Conservation (phyloP, 2,113 vertebrate genomes). For the Rhinolophus sinicus region DNA sequence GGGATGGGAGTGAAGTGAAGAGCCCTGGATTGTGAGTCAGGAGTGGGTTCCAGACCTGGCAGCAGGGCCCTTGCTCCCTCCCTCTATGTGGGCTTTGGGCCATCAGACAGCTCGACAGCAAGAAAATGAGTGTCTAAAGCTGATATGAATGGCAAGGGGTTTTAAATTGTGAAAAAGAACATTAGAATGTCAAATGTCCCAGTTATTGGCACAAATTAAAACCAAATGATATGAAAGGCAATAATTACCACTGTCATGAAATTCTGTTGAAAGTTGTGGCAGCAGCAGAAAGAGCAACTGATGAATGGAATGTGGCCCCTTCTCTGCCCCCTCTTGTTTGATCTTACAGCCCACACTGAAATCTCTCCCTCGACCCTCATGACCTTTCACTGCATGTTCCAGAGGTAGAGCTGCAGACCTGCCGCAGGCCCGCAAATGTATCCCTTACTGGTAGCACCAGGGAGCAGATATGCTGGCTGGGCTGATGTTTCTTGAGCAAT, state of each 20-base stretch:
- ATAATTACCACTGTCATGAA: conserved; percentile 12
- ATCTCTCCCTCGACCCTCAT: neutral
- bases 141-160: neutral
- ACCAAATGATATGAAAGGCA: neutral
- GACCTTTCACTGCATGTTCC: neutral
- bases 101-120: neutral
- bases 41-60: neutral
- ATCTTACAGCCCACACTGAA: neutral
- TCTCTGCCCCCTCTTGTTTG: neutral
- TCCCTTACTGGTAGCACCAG: neutral
- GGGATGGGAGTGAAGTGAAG: neutral
- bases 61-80: rapidly evolving
- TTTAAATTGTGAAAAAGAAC: conserved; percentile 50
- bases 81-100: neutral
- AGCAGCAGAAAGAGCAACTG: neutral
- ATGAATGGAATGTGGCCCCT: neutral
- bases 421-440: neutral
- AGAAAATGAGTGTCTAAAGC: neutral
- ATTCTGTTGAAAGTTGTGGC: neutral
- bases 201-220: conserved; percentile 52
- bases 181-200: conserved; percentile 52
- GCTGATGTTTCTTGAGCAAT: neutral
- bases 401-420: neutral
- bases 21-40: neutral
- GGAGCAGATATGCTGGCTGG: rapidly evolving